Evolutionary conservation across 2,888 invertebrate genomes (phyloP).

Genomic region (Euproctis similis): DNA sequence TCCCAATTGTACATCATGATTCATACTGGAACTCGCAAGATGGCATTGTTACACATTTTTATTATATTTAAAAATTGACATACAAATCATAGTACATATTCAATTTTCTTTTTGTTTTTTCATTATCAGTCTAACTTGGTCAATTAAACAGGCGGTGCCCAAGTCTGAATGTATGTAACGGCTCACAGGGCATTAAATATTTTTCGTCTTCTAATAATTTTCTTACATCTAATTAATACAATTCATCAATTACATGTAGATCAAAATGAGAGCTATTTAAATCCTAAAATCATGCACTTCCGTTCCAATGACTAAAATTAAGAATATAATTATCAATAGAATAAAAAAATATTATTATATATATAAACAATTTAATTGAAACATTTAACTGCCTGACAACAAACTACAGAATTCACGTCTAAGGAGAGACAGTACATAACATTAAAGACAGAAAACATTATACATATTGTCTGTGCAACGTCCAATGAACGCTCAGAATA

Average conservation of each 20-base stretch:
- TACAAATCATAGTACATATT: conserved; percentile 31
- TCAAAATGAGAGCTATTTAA: conserved; percentile 64
- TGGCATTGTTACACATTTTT: conserved; percentile 19
- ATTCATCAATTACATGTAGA: conserved; percentile 44
- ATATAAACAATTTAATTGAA: conserved; percentile 73
- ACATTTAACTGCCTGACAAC: conserved; percentile 70
- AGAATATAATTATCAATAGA: conserved; percentile 72
- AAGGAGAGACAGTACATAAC: conserved; percentile 48
- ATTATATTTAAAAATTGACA: conserved; percentile 36
- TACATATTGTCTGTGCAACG: conserved; percentile 13
- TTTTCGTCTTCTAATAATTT: conserved; percentile 35
- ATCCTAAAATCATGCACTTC: conserved; percentile 61
- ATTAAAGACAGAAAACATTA: conserved; percentile 47
- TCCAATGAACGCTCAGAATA: conserved; percentile 19
- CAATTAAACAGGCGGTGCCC: conserved; percentile 54
- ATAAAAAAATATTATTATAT: conserved; percentile 70
- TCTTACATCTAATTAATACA: conserved; percentile 59
- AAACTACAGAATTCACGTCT: conserved; percentile 62
- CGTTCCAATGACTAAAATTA: conserved; percentile 65
- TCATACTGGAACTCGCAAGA: too few relatives aligned
- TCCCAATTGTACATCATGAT: too few relatives aligned
- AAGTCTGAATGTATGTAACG: conserved; percentile 35
- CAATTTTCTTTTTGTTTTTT: conserved; percentile 33
- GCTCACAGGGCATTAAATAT: conserved; percentile 45
- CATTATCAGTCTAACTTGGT: conserved; percentile 58